Conservation (phyloP, 2,797 vertebrate species). For the Hydrolagus colliei region DNA sequence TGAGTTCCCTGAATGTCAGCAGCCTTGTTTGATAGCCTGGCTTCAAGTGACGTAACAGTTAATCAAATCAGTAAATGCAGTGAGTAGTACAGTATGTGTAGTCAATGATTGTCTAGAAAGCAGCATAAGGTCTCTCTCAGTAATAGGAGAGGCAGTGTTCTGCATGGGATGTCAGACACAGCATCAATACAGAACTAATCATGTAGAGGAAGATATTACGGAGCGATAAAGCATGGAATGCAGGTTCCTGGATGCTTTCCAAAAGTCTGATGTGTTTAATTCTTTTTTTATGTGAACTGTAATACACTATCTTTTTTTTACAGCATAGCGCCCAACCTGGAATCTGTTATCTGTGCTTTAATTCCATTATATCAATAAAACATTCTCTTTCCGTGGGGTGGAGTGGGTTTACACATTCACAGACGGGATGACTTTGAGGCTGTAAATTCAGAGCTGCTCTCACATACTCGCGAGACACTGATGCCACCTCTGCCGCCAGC, state of each 20-base stretch:
- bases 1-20: conserved; percentile 42
- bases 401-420: conserved; percentile 4
- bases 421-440: background rate
- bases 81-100: conserved; percentile 57
- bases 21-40: conserved; percentile 59
- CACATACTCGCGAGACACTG: conserved; percentile 39
- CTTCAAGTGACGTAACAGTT: conserved; percentile 65
- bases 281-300: conserved; percentile 10
- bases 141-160: conserved; percentile 62
- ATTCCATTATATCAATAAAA: conserved; percentile 6
- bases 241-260: conserved; percentile 36
- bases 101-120: conserved; percentile 70
- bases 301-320: background rate
- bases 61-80: conserved; percentile 49
- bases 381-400: conserved; percentile 9
- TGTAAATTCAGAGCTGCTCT: conserved; percentile 44
- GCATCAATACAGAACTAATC: conserved; percentile 56
- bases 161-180: conserved; percentile 57
- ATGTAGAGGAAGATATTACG: conserved; percentile 55
- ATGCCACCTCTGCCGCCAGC: conserved; percentile 32
- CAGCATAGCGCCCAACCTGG: conserved; percentile 17
- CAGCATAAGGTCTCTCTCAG: conserved; percentile 60
- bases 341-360: conserved; percentile 27
- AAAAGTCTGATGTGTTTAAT: conserved; percentile 24
- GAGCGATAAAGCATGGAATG: conserved; percentile 52